Percentiles rank a stretch among this genome's conserved stretches.
Evolutionary conservation across 2,113 vertebrate genomes (phyloP).

Genomic region (Hyperopisus bebe): DNA sequence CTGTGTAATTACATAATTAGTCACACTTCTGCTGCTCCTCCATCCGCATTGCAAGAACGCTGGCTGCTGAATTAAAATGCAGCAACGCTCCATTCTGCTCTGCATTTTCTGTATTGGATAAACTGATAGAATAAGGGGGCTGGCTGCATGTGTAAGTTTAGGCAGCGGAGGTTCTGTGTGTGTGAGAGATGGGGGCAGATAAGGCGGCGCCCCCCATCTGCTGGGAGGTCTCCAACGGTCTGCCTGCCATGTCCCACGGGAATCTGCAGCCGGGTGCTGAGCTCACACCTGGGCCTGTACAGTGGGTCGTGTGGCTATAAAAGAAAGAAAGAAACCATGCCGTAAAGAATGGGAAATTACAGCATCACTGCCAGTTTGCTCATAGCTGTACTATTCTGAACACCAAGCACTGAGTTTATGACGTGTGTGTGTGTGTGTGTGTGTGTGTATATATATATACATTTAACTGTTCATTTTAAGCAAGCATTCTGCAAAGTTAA

Average conservation of each 20-base stretch:
- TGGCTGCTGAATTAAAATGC: background rate
- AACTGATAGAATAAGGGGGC: background rate
- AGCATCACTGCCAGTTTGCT: background rate
- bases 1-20: background rate
- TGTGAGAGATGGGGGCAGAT: constrained; percentile 3
- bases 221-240: constrained; percentile 13
- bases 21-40: background rate
- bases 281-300: background rate
- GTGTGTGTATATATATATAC: too few species aligned
- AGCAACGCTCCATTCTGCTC: background rate
- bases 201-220: background rate
- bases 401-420: background rate
- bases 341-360: background rate
- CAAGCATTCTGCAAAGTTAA: too few species aligned
- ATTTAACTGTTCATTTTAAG: background rate
- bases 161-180: background rate
- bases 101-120: background rate
- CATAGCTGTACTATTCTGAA: background rate
- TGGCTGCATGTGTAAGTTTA: background rate
- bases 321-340: background rate
- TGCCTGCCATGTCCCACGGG: background rate
- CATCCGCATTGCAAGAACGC: background rate
- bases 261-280: background rate
- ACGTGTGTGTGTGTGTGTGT: too few species aligned
- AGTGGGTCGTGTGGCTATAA: background rate